Evolutionary conservation across 92 coral and sea anemone species (phyloP), one percentile per base, ranked within the genome.

Genomic region (Scolanthus callimorphus): DNA sequence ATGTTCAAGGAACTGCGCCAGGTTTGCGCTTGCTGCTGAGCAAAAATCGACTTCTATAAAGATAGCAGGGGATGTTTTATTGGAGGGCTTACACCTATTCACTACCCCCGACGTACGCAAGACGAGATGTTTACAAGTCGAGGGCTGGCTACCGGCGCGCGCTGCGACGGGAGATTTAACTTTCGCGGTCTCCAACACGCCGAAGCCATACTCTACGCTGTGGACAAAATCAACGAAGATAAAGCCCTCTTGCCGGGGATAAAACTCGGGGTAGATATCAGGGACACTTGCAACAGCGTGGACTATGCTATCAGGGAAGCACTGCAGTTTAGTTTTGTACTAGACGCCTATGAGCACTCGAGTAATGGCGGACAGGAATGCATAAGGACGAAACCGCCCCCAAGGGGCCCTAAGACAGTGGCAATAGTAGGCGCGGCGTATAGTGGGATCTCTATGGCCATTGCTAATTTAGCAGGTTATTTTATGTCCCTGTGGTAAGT

Each of bases 341-440:
- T 60, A 38, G 78, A 67, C 10, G 79, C 82, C 3, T 84, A 79
- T 37, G 31, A 15, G 20, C 60, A 55, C 41, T 9, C 31, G 1
- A 49, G 46, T 17, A 26, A 57, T 13, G 57, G 55, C 0, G 46
- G 55, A 15, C 25, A 30, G 9, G 38, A 8, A 20, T 77, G 76
- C 25, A 44, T 34, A 20, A 31, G 31, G 11, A 29, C 21, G 47
- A 51, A 12, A 1, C 49, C 49, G 6, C 38, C 29, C 3, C 60
- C 51, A 8, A 13, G 17, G 27, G 50, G 15, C 10, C 23, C 62
- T 1, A 71, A 60, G 19, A 80, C 71, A 1, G 85, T 89, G 4
- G 96, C 88, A 6, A 66, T 89, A 38, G 68, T 89, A 2, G 96
- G 88, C 22, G 96, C 91, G 0, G 91, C 87, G 6, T 79, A 84